Conservation (phyloP, 2,113 vertebrate genomes). For the Isichthys henryi region DNA sequence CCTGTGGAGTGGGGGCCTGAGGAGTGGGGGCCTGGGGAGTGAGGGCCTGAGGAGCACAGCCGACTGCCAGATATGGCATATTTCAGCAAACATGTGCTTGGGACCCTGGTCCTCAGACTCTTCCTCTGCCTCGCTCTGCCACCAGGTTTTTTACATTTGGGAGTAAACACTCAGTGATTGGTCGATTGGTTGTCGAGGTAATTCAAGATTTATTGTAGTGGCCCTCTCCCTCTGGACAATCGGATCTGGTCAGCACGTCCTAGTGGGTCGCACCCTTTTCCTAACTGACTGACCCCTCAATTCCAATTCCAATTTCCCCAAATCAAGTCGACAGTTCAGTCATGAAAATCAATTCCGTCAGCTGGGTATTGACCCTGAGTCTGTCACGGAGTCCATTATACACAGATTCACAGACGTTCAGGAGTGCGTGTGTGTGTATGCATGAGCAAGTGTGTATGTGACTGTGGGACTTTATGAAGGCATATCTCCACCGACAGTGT, state of each 20-base stretch:
- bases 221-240: conserved; percentile 26
- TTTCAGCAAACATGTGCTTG: not conserved
- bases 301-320: conserved; percentile 37
- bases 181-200: conserved; percentile 17
- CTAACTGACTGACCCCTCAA: conserved; percentile 38
- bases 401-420: not conserved
- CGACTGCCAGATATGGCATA: not conserved
- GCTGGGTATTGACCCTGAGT: conserved; percentile 38
- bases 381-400: conserved; percentile 9
- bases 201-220: conserved; percentile 11
- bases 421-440: not conserved
- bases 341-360: conserved; percentile 47
- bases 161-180: not conserved
- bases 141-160: conserved; percentile 19
- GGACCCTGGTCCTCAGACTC: conserved; percentile 3
- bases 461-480: not conserved
- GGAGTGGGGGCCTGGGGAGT: too few species aligned
- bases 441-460: not conserved
- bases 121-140: not conserved
- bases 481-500: not conserved
- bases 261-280: conserved; percentile 21
- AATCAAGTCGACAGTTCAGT: conserved; percentile 40
- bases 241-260: not conserved
- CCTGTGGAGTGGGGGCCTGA: too few species aligned
- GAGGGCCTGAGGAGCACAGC: too few species aligned